phyloP scores from a whole-genome alignment of 2,113 vertebrate genomes.

The Sylvilagus bachmani region DNA sequence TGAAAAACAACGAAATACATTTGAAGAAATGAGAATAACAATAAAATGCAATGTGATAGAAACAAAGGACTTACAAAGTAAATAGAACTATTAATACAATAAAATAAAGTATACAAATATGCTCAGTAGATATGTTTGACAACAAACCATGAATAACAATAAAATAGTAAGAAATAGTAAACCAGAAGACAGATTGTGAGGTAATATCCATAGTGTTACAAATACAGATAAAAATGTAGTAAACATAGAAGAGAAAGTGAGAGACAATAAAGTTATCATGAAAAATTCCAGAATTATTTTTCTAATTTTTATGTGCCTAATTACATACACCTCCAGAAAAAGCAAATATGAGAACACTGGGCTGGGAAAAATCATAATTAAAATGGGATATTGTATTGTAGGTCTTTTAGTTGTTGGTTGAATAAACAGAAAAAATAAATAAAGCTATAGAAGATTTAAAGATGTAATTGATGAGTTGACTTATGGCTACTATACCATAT shows the following conservation, averaged over 20 bases:
- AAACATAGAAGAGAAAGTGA: background rate
- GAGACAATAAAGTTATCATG: background rate
- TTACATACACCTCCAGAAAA: background rate
- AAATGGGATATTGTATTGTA: background rate
- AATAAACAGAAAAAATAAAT: background rate
- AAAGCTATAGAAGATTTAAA: background rate
- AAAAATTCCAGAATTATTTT: background rate
- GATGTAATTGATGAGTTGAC: background rate
- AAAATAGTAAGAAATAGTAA: background rate
- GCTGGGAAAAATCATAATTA: background rate
- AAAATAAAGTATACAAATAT: background rate
- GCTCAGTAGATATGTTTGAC: background rate
- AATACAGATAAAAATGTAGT: background rate
- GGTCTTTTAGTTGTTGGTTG: background rate
- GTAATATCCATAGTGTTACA: background rate
- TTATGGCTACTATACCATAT: background rate
- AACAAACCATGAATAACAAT: background rate
- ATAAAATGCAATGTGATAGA: background rate
- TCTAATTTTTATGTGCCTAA: background rate
- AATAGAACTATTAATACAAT: background rate
- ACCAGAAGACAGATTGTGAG: background rate
- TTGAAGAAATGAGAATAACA: conserved; percentile 48
- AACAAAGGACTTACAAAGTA: background rate
- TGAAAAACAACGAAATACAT: background rate
- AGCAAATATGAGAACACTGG: background rate